These are phyloP conservation scores for Elysia chlorotica DNA, from an alignment of 1,140 invertebrate genomes.

Conservation along the genomic window DNA sequence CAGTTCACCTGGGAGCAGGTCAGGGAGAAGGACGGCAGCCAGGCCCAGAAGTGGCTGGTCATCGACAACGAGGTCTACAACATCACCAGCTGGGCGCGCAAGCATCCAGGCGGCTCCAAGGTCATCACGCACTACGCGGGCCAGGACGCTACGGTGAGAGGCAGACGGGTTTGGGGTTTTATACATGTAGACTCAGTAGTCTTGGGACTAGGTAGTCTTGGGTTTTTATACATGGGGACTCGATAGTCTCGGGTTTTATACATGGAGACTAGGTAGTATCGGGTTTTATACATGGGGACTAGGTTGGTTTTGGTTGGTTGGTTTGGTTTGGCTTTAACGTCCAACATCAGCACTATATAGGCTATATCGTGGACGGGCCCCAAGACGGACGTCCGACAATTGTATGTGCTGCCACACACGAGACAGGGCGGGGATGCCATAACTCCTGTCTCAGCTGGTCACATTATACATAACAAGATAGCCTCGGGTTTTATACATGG, in stretches of 20 bases:
- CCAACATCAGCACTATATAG: too few species aligned
- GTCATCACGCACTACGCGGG: conserved; percentile 60
- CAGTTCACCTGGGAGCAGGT: conserved; percentile 51
- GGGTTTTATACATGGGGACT: background rate
- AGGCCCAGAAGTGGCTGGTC: conserved; percentile 55
- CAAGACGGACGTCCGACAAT: too few species aligned
- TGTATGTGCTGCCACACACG: too few species aligned
- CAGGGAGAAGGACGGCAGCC: conserved; percentile 38
- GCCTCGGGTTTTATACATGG: background rate
- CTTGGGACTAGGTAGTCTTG: background rate
- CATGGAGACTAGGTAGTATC: background rate
- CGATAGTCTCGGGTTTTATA: background rate
- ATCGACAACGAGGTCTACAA: conserved; percentile 59
- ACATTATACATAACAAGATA: too few species aligned
- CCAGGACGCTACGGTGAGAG: conserved; percentile 60
- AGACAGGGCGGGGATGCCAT: too few species aligned
- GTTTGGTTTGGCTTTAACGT: background rate
- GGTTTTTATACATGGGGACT: background rate
- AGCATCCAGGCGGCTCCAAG: conserved; percentile 56
- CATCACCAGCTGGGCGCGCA: conserved; percentile 55
- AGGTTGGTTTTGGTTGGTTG: background rate
- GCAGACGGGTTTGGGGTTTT: background rate
- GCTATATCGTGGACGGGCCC: too few species aligned
- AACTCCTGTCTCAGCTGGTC: too few species aligned
- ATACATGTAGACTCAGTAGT: background rate